These are phyloP conservation scores for Balearica regulorum DNA, from an alignment of 2,797 vertebrate genomes.

Conservation along the genomic window DNA sequence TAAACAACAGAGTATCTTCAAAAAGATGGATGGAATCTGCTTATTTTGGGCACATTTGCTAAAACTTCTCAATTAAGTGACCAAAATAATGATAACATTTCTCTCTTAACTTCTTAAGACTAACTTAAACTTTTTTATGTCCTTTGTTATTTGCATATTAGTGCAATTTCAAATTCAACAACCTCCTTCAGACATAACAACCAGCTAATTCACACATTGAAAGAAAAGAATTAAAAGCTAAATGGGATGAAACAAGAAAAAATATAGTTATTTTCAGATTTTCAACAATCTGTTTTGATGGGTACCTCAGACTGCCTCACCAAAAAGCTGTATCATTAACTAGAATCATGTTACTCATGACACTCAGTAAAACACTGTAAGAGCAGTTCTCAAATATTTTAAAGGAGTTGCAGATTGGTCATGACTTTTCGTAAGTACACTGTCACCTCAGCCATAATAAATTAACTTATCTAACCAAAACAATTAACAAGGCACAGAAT, in stretches of 20 bases:
- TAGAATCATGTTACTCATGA: neutral
- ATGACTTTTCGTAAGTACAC: rapidly evolving
- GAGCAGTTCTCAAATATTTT: neutral
- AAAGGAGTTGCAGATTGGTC: neutral
- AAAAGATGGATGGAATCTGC: neutral
- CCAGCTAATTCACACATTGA: neutral
- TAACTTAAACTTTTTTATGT: neutral
- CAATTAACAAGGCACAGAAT: neutral
- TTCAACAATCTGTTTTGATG: neutral
- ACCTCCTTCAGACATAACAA: neutral
- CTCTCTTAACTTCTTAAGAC: neutral
- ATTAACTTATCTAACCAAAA: neutral
- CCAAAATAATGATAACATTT: neutral
- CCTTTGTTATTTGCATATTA: neutral
- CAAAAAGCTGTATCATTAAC: neutral
- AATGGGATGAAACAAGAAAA: neutral
- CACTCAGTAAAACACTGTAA: neutral
- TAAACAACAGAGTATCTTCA: neutral
- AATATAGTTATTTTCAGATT: neutral
- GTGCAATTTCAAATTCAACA: neutral
- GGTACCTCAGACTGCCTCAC: neutral
- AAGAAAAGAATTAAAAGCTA: neutral
- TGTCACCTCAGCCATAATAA: neutral
- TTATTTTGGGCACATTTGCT: neutral
- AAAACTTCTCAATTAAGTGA: neutral